Conservation (phyloP, 2,888 invertebrate species). For the Germaria angustata region DNA sequence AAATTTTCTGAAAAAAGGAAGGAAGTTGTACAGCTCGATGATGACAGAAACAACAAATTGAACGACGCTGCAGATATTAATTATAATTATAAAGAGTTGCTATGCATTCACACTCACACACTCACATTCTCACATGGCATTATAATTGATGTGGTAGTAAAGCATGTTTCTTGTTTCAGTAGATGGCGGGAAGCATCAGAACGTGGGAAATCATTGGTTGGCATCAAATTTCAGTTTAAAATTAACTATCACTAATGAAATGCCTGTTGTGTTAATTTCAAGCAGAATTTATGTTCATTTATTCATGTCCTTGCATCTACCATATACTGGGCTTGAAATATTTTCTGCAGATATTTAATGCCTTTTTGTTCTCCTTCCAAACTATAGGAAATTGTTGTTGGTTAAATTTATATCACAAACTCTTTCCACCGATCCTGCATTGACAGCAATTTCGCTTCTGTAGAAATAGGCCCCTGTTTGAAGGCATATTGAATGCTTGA, state of each 20-base stretch:
- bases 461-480: too few species aligned
- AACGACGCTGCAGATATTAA: not conserved
- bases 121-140: too few species aligned
- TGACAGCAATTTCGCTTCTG: too few species aligned
- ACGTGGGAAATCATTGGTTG: constrained; percentile 46
- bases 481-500: constrained; percentile 2
- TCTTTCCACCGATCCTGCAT: too few species aligned
- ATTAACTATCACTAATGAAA: constrained; percentile 54
- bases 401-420: not conserved
- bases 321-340: too few species aligned
- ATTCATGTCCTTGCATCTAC: not conserved
- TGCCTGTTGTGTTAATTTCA: not conserved
- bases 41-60: constrained; percentile 16
- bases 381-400: too few species aligned
- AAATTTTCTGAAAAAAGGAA: constrained; percentile 46
- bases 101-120: not conserved
- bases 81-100: constrained; percentile 28
- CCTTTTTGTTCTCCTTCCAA: too few species aligned
- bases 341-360: too few species aligned
- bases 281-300: not conserved
- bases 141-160: not conserved
- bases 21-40: constrained; percentile 44
- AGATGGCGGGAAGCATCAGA: not conserved
- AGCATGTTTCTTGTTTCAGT: not conserved
- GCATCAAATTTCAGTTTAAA: constrained; percentile 54